Percentiles rank a stretch among this genome's conserved stretches.
phyloP scores from a whole-genome alignment of 2,113 vertebrate genomes.

The Sclerurus mexicanus region DNA sequence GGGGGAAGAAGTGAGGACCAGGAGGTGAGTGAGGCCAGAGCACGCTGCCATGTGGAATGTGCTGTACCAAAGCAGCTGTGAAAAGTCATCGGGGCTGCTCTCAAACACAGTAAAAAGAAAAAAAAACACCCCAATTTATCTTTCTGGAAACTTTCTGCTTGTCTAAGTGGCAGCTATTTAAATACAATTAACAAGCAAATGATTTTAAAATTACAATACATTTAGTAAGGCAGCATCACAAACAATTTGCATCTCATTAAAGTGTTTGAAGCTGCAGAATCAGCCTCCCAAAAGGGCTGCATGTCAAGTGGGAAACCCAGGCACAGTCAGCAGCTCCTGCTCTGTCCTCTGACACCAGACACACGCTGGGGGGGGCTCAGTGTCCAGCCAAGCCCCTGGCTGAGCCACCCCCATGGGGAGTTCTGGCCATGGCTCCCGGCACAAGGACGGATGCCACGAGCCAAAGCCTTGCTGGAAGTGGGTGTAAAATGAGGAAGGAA shows the following conservation, averaged over 20 bases:
- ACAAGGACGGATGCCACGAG: conserved; percentile 32
- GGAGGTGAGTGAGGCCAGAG: not conserved
- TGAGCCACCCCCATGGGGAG: not conserved
- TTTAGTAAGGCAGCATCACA: conserved; percentile 65
- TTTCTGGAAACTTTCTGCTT: conserved; percentile 58
- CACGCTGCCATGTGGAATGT: not conserved
- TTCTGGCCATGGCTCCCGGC: not conserved
- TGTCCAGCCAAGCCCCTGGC: not conserved
- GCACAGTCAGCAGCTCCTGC: not conserved
- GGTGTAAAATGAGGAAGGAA: conserved; percentile 54
- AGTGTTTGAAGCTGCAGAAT: conserved; percentile 44
- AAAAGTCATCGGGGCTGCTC: conserved; percentile 46
- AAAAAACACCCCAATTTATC: not conserved
- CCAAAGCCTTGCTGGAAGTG: conserved; percentile 44
- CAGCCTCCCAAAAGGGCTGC: conserved; percentile 10
- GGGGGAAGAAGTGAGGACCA: not conserved
- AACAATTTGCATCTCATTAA: conserved; percentile 70
- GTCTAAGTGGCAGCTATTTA: conserved; percentile 68
- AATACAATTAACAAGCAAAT: conserved; percentile 78
- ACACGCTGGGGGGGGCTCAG: accelerated
- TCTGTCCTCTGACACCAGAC: not conserved
- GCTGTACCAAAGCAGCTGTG: conserved; percentile 41
- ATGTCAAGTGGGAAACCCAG: not conserved
- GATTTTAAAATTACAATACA: conserved; percentile 73
- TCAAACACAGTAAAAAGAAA: conserved; percentile 22